Evolutionary conservation across 2,113 vertebrate genomes (phyloP), one percentile per base, ranked within the genome.

Genomic region (Tupaia chinensis): DNA sequence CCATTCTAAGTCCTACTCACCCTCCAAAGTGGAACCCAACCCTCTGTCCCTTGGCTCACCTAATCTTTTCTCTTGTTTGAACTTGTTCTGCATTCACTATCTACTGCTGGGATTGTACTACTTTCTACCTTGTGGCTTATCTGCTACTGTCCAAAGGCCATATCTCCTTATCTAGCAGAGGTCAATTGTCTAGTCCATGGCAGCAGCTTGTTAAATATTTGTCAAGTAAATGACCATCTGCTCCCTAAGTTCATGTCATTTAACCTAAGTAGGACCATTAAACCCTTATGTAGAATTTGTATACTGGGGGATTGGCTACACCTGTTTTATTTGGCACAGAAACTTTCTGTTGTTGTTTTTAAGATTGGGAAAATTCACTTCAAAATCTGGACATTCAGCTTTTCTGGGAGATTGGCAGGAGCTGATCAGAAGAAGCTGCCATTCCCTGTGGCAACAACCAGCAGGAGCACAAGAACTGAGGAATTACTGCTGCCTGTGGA

Each of bases 391-490:
- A 79, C 15, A 73, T 73, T 77, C 17, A 56, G 2, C 7, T 92
- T 95, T 90, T 85, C 72, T 77, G 87, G 58, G 54, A 95, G 97
- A 87, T 76, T 60, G 9, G n/a, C 53, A 84, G 68, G 7, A 89
- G 61, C 68, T 54, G 65, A 73, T 32, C 22, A 25, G 2, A 11
- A 2, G 69, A 14, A 27, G 27, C 3, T 86, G 23, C 44, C 9
- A n/a, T 20, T 76, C n/a, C 68, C 9, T 7, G 1, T 70, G 58
- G 44, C 3, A 65, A 32, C 9, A 25, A 34, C 1, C 17, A 63
- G 6, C 70, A 56, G 12, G 70, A n/a, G 2, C 63, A 60, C 77
- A 93, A 25, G 19, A 7, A 10, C 61, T 7, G 16, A 25, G 23
- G 15, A 56, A n/a, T 9, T 7, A 15, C 34, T 15, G 3, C 61